Base-by-base conservation (phyloP, 2,113 vertebrate species). In the Leptosomus discolor region DNA sequence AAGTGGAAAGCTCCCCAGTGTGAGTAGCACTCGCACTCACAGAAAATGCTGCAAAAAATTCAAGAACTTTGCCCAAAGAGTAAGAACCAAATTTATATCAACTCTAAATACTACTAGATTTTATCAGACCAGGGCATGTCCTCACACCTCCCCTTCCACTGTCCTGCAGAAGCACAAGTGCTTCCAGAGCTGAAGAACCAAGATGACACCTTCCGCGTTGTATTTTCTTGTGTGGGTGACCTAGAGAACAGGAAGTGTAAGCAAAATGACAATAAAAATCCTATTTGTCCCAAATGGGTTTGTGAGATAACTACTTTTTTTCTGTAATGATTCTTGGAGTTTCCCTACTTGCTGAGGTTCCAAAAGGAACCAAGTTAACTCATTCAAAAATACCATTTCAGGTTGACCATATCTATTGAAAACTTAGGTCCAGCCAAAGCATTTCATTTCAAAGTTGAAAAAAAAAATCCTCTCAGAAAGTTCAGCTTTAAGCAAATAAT, bases 161-260 rank as follows among this genome's bases (percentile, higher is more conserved):
- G 37, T 39, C 29, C 50, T 69, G 53, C 34, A 74, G 58, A 61
- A 32, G 14, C 18, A 46, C 32, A 56, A 70, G 16, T 39, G 24
- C 26, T 54, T 83, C 43, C 56, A 87, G 26, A 26, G 8, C 46
- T 74, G 19, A 88, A 84, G 20, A 46, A 78, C 23, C 23, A 85
- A 77, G 45, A 20, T 80, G n/a, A 46, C 3, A 39, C 2, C 3
- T 4, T 61, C 9, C 7, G 7, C 2, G 6, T 20, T 10, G 6
- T 41, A 19, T 50, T 85, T 68, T 37, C 26, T 60, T 51, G 19
- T 41, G 36, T 19, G 22, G 11, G 15, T 29, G 29, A 41, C 22
- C 26, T 45, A 48, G 45, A 67, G 32, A 58, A 21, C 26, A 39
- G 29, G 32, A 81, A 85, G 13, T 8, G 12, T 36, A 57, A 15